Conservation (phyloP, 1,140 invertebrate genomes). For the Brachionus paranguensis region DNA sequence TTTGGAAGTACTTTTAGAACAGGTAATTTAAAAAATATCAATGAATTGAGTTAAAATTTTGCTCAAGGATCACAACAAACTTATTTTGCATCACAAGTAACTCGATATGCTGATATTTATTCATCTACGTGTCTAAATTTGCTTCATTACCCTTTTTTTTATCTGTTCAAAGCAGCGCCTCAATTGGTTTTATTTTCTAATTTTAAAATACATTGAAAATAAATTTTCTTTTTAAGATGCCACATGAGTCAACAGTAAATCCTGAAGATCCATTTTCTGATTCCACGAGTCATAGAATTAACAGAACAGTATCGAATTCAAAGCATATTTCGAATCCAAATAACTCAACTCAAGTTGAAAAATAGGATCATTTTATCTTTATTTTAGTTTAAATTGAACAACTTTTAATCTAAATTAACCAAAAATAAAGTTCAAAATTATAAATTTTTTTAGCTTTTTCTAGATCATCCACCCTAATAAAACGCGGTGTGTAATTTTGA, state of each 20-base stretch:
- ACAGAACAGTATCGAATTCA: neutral
- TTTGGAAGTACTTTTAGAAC: conserved; percentile 38
- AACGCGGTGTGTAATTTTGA: too few species aligned
- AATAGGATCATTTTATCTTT: neutral
- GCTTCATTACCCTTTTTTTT: conserved; percentile 95
- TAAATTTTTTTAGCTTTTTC: too few species aligned
- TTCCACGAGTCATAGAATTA: neutral
- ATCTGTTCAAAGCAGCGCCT: conserved; percentile 61
- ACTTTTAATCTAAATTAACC: neutral
- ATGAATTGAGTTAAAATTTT: neutral
- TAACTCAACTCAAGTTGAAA: neutral
- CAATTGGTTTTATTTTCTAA: conserved; percentile 47
- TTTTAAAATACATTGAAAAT: neutral
- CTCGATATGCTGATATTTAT: conserved; percentile 94
- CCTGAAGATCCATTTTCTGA: conserved; percentile 68
- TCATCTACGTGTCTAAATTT: conserved; percentile 93
- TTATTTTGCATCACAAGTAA: conserved; percentile 85
- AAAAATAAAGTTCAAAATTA: neutral
- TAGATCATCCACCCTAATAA: too few species aligned
- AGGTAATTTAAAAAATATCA: neutral
- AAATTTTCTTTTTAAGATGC: conserved; percentile 61
- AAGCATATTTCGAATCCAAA: neutral
- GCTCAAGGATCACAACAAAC: conserved; percentile 79
- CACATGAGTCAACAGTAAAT: conserved; percentile 95
- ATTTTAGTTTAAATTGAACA: neutral